phyloP scores from a whole-genome alignment of 2,113 vertebrate species.

The Oriolus oriolus region DNA sequence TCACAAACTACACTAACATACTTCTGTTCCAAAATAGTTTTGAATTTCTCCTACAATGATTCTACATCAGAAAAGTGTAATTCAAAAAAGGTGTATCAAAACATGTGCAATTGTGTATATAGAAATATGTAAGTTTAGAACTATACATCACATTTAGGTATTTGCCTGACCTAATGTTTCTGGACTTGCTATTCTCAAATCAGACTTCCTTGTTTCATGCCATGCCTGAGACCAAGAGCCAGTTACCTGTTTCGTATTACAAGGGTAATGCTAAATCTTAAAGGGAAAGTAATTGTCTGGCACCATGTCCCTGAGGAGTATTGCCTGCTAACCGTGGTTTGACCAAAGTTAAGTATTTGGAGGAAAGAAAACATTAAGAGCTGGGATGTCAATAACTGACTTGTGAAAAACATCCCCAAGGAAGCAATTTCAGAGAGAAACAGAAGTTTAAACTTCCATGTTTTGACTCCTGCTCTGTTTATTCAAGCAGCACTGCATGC shows the following conservation, averaged over 20 bases:
- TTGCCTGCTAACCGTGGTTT: not conserved
- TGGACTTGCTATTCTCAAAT: not conserved
- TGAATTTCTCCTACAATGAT: not conserved
- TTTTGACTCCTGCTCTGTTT: not conserved
- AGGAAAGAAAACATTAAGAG: not conserved
- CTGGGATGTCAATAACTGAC: not conserved
- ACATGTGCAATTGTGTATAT: accelerated
- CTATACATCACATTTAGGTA: not conserved
- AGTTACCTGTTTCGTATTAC: not conserved
- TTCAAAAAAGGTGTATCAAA: not conserved
- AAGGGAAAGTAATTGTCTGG: not conserved
- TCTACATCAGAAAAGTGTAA: not conserved
- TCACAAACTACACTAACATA: not conserved
- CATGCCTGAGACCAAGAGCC: not conserved
- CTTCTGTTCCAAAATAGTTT: not conserved
- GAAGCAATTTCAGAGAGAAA: not conserved
- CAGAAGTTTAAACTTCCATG: not conserved
- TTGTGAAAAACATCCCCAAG: not conserved
- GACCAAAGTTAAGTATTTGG: not conserved
- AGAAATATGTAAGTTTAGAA: not conserved
- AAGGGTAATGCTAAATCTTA: not conserved
- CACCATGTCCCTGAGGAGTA: not conserved
- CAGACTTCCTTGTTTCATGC: not conserved
- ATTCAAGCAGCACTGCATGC: not conserved
- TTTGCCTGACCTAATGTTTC: not conserved